Conservation (phyloP, 30 jellyfish, hydroid and myxozoan species). For the Aurelia aurita region DNA sequence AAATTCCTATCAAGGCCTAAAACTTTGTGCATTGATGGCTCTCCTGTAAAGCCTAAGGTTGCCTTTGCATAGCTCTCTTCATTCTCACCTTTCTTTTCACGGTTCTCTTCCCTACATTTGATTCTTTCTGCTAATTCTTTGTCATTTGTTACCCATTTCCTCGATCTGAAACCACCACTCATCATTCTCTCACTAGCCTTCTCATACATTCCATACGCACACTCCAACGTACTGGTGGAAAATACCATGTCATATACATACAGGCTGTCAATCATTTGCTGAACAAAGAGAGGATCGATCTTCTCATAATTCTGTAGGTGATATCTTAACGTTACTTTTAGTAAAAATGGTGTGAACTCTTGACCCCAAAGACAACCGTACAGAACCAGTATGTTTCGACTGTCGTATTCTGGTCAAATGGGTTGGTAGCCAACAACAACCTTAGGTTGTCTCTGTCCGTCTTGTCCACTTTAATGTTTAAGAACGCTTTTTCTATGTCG, state of each 20-base stretch:
- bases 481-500: constrained; percentile 14
- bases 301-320: constrained; percentile 19
- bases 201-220: constrained; percentile 21
- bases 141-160: constrained; percentile 22
- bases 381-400: constrained; percentile 38
- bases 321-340: not conserved
- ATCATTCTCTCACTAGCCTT: constrained; percentile 27
- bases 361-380: constrained; percentile 32
- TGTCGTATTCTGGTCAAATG: constrained; percentile 8
- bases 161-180: constrained; percentile 7
- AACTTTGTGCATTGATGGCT: not conserved
- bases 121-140: not conserved
- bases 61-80: constrained; percentile 34
- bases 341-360: not conserved
- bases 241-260: constrained; percentile 46
- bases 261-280: constrained; percentile 12
- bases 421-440: constrained; percentile 37
- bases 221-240: constrained; percentile 3
- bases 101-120: not conserved
- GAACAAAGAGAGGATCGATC: constrained; percentile 1
- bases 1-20: constrained; percentile 35
- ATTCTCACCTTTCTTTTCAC: not conserved
- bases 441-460: constrained; percentile 1
- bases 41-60: constrained; percentile 16
- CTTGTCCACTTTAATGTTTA: not conserved